phyloP scores from a whole-genome alignment of 2,113 vertebrate species.

The Ceuthmochares aereus region DNA sequence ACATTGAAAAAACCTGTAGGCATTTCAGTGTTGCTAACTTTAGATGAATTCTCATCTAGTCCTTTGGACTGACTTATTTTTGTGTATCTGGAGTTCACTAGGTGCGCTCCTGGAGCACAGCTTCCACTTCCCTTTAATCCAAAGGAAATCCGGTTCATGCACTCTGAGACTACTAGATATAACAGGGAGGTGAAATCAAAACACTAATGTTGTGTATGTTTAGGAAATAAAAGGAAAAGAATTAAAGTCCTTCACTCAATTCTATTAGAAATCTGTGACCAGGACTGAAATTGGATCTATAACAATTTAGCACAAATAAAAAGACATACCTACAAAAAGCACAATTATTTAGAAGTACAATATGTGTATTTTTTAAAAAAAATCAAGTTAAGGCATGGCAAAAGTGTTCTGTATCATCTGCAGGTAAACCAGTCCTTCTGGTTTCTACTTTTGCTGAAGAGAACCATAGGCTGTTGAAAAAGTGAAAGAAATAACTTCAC shows the following conservation, averaged over 20 bases:
- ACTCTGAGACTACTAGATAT: not conserved
- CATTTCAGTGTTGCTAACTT: not conserved
- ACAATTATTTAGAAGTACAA: not conserved
- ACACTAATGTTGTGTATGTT: not conserved
- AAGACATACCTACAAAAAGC: not conserved
- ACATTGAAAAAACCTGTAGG: not conserved
- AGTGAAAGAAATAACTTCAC: not conserved
- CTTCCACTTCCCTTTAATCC: not conserved
- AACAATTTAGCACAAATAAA: not conserved
- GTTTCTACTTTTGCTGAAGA: not conserved
- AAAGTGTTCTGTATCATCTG: not conserved
- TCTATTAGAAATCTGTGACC: not conserved
- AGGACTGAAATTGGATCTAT: not conserved
- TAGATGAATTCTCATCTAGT: not conserved
- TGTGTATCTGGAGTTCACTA: not conserved
- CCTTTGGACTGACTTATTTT: not conserved
- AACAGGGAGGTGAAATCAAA: not conserved
- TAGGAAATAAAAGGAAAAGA: not conserved
- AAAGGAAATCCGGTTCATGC: not conserved
- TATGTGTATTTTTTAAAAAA: not conserved
- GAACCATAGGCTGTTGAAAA: not conserved
- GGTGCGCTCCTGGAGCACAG: not conserved
- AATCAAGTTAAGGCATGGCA: not conserved
- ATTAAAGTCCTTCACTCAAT: not conserved
- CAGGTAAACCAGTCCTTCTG: not conserved